A percentile compares a stretch with the other conserved stretches of the same genome.
Evolutionary conservation across 1,140 invertebrate species (phyloP).

Genomic region (Trypoxylus dichotomus): DNA sequence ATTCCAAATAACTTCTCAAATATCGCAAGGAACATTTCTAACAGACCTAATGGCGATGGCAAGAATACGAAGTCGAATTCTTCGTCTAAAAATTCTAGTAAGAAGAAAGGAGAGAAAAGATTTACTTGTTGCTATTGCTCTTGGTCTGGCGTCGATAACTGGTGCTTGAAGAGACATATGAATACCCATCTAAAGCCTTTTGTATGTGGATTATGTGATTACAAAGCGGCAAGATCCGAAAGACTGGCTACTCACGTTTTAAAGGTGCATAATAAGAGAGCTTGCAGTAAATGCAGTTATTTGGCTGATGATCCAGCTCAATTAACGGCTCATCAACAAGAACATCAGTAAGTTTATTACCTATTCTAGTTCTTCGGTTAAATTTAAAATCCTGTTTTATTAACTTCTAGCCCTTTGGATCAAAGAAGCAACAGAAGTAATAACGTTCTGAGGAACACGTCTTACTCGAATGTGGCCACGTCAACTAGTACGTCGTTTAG

Average conservation of each 20-base stretch:
- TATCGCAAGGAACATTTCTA: constrained; percentile 42
- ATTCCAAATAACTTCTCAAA: constrained; percentile 50
- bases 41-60: constrained; percentile 38
- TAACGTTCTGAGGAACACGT: constrained; percentile 44
- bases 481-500: constrained; percentile 22
- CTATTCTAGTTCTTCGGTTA: background rate
- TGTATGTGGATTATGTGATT: constrained; percentile 85
- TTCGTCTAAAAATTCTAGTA: constrained; percentile 42
- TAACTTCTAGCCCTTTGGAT: constrained; percentile 50
- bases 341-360: constrained; percentile 62
- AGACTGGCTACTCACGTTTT: constrained; percentile 83
- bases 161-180: constrained; percentile 87
- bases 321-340: constrained; percentile 74
- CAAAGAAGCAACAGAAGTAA: constrained; percentile 46
- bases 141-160: constrained; percentile 91
- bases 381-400: background rate
- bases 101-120: constrained; percentile 53
- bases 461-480: constrained; percentile 29
- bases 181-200: constrained; percentile 92
- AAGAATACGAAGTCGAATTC: constrained; percentile 44
- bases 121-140: constrained; percentile 86
- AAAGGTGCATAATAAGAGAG: constrained; percentile 87
- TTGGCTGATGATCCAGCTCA: constrained; percentile 78
- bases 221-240: constrained; percentile 86
- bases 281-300: constrained; percentile 84